Evolutionary conservation across 2,797 vertebrate species (phyloP).

Genomic region (Margarornis squamiger): DNA sequence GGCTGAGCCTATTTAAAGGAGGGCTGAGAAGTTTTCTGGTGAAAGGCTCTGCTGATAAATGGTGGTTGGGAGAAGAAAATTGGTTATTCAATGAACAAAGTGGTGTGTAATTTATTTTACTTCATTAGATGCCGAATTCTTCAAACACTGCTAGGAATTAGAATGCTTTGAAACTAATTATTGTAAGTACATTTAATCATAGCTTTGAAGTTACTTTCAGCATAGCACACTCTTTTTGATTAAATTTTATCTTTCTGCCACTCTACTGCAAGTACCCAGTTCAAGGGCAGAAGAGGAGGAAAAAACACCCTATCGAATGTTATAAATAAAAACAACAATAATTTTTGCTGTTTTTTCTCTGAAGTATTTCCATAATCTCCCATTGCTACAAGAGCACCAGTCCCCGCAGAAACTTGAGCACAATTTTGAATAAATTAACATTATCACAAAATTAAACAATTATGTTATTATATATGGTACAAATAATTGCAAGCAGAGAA

Average conservation of each 20-base stretch:
- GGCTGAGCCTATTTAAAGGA: conserved; percentile 37
- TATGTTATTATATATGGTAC: background rate
- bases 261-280: background rate
- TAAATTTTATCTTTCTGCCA: conserved; percentile 53
- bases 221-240: conserved; percentile 36
- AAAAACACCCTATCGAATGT: background rate
- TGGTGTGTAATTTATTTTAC: conserved; percentile 72
- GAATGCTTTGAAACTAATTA: conserved; percentile 73
- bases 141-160: conserved; percentile 64
- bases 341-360: background rate
- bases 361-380: background rate
- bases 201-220: conserved; percentile 68
- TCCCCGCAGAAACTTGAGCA: background rate
- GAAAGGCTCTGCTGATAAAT: conserved; percentile 67
- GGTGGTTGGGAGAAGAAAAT: conserved; percentile 60
- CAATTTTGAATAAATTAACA: background rate
- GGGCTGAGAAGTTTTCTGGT: conserved; percentile 42
- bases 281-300: background rate
- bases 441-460: background rate
- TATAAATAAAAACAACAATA: conserved; percentile 13
- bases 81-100: conserved; percentile 72
- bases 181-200: conserved; percentile 73
- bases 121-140: conserved; percentile 73
- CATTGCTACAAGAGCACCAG: background rate
- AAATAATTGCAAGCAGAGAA: background rate